Evolutionary conservation across 2,113 vertebrate genomes (phyloP), one percentile per base, ranked within the genome.

Genomic region (Myiagra hebetior): DNA sequence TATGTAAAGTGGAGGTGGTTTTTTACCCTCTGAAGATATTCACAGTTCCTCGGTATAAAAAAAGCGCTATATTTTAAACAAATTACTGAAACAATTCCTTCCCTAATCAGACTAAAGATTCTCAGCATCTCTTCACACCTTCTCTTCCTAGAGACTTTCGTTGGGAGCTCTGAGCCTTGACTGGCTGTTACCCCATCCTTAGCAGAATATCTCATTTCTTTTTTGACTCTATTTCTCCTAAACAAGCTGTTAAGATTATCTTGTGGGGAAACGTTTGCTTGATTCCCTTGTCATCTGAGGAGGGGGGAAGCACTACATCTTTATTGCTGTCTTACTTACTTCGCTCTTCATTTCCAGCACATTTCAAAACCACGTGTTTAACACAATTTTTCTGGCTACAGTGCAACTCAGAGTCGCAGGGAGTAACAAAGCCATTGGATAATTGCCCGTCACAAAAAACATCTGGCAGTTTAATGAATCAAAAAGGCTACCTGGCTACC

Each of bases 1-100:
- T 17, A 3, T 3, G 0, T n/a, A 67, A 57, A 63, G 2, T 24
- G 39, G 15, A 70, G 11, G 3, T 3, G 1, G 0, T 7, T 68
- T 69, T 69, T 49, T 44, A 44, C 13, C 16, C 22, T 64, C 62
- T 13, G 30, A 18, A 23, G 19, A 7, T 50, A 12, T 42, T 67
- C 20, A 13, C 3, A 62, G 31, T 37, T 44, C 10, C 14, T 73
- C 60, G 5, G 2, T 31, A 7, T 65, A 19, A 50, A 47, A 35
- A 31, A 41, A 41, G 23, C 2, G 10, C 13, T 30, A 7, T 27
- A 33, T 73, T 86, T 78, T 19, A 41, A 85, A 75, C 0, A 74
- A 82, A 60, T 12, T 28, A 9, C 14, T 60, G 55, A 42, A 53
- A 65, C 13, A 69, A 8, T 57, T 84, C 27, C 8, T 57, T 73